Evolutionary conservation across 2,888 invertebrate species (phyloP).

Genomic region (Ormyrus labotus): DNA sequence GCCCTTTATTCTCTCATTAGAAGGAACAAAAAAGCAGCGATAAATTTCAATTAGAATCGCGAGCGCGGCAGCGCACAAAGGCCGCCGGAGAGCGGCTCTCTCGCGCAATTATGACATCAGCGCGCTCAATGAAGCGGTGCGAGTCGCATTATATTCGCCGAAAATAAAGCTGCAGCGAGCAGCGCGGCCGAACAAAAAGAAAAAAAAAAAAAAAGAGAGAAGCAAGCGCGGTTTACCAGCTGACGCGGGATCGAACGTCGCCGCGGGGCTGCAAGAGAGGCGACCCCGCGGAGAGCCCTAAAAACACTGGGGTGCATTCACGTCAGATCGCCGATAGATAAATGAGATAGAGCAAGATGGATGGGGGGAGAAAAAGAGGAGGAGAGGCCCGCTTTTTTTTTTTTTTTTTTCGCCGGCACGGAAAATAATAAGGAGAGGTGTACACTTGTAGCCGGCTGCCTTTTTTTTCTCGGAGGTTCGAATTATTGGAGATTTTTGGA

Average conservation of each 20-base stretch:
- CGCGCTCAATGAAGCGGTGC: conserved; percentile 18
- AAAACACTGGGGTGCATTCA: conserved; percentile 16
- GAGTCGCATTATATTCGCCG: conserved; percentile 20
- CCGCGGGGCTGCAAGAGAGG: background rate
- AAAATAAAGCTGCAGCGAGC: conserved; percentile 10
- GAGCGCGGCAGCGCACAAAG: background rate
- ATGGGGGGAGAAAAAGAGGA: background rate
- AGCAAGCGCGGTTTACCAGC: conserved; percentile 29
- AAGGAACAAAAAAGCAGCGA: conserved; percentile 28
- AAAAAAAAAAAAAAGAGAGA: background rate
- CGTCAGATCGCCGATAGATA: background rate
- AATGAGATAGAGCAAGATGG: background rate
- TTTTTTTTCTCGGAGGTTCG: no score
- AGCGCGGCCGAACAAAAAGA: background rate
- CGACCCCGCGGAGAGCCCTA: background rate
- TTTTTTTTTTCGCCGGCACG: conserved; percentile 2
- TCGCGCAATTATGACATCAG: conserved; percentile 47
- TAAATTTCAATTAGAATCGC: conserved; percentile 50
- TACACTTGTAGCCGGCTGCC: no score
- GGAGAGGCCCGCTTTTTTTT: background rate
- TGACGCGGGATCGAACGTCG: conserved; percentile 33
- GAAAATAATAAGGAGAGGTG: conserved; percentile 18
- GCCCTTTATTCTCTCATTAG: conserved; percentile 7
- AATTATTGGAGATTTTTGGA: no score
- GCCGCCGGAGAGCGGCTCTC: background rate